These are phyloP conservation scores for Gymnocypris eckloni DNA, from an alignment of 2,797 vertebrate species.

Conservation along the genomic window DNA sequence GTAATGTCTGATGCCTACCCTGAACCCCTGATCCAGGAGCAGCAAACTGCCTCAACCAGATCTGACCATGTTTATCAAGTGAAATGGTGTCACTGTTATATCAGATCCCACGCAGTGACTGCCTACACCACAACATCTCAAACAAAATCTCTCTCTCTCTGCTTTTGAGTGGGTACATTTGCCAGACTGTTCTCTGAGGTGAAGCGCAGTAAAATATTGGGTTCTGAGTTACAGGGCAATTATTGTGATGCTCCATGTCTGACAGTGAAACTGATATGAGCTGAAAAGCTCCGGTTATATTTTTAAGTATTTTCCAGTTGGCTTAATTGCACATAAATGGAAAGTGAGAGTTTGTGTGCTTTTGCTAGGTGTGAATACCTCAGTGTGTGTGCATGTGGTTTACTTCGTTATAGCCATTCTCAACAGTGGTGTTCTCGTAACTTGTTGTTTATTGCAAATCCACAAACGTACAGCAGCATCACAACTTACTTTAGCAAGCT, in stretches of 20 bases:
- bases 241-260: conserved; percentile 39
- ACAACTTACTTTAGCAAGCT: conserved; percentile 22
- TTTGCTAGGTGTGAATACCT: conserved; percentile 33
- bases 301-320: conserved; percentile 37
- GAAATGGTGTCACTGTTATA: conserved; percentile 42
- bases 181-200: conserved; percentile 27
- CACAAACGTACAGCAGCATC: conserved; percentile 22
- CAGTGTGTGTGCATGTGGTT: conserved; percentile 25
- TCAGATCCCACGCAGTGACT: conserved; percentile 36
- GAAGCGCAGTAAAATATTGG: conserved; percentile 33
- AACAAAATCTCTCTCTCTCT: conserved; percentile 27
- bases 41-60: conserved; percentile 17
- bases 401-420: conserved; percentile 14
- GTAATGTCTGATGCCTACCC: conserved; percentile 22
- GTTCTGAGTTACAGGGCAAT: conserved; percentile 25
- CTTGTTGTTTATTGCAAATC: conserved; percentile 23
- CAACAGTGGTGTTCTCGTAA: not conserved
- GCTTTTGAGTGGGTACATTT: conserved; percentile 29
- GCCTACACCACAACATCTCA: conserved; percentile 18
- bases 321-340: conserved; percentile 39
- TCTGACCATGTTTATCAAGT: conserved; percentile 32
- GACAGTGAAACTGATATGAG: conserved; percentile 35
- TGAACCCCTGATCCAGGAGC: conserved; percentile 29
- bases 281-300: conserved; percentile 31
- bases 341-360: not conserved